Evolutionary conservation across 2,113 vertebrate species (phyloP).

Genomic region (Mystacornis crossleyi): DNA sequence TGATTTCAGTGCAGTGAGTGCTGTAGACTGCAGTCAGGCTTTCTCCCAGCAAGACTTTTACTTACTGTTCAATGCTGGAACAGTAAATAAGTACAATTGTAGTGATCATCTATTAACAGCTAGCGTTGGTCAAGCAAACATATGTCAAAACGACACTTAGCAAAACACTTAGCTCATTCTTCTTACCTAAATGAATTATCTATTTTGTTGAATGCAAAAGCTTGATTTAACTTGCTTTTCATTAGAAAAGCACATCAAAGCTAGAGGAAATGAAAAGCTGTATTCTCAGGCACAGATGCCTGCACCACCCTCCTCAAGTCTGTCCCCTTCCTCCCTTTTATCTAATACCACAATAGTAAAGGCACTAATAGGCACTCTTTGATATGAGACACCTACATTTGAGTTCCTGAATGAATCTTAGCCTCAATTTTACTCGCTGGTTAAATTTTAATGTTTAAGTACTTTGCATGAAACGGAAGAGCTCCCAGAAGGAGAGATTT

Average conservation of each 20-base stretch:
- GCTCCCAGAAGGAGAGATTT: not conserved
- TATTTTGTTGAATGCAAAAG: not conserved
- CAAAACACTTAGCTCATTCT: not conserved
- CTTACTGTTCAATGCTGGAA: not conserved
- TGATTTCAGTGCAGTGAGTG: not conserved
- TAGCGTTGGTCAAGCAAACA: not conserved
- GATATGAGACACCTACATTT: not conserved
- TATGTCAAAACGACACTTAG: not conserved
- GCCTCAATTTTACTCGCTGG: not conserved
- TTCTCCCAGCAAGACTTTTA: not conserved
- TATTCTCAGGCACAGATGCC: not conserved
- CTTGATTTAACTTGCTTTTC: not conserved
- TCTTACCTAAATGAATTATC: not conserved
- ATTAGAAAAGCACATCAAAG: not conserved
- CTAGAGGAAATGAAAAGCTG: not conserved
- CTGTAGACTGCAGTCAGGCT: not conserved
- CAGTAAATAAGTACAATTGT: not conserved
- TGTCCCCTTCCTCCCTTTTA: not conserved
- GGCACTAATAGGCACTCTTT: not conserved
- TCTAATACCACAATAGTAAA: not conserved
- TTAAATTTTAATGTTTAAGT: constrained; percentile 24
- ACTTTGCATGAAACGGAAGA: not conserved
- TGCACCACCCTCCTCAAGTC: not conserved
- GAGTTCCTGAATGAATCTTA: not conserved
- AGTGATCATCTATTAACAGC: not conserved